Evolutionary conservation across 2,113 vertebrate species (phyloP), one percentile per base, ranked within the genome.

Genomic region (Sprattus sprattus): DNA sequence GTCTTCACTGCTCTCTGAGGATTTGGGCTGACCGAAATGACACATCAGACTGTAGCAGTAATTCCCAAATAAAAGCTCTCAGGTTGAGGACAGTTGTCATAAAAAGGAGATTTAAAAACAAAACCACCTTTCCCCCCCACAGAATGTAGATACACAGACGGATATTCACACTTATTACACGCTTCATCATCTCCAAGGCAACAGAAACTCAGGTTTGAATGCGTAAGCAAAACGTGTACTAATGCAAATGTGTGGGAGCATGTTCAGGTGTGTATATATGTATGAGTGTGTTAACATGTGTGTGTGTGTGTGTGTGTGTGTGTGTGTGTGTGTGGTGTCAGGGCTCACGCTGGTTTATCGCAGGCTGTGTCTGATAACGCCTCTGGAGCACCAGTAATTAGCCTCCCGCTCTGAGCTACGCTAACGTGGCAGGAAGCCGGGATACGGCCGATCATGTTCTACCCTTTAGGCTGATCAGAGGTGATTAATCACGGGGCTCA

Each of bases 101-200:
- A 11, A 39, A 6, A 78, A 32, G 39, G 32, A 3, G 28, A 78
- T 15, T 67, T 3, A 67, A 78, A 15, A 39, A 28, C 9, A 13
- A 16, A 10, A 39, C 71, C 32, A 4, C 32, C 71, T 15, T 22
- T 22, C 28, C 28, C 13, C 67, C 25, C 2, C 71, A 4, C 64
- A 2, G 1, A 20, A 60, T 60, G 64, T 4, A 25, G 64, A 67
- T 22, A 2, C n/a, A 28, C 64, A 28, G n/a, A 78, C 10, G 71
- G 32, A 8, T 6, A 78, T 78, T 39, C 71, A 78, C 71, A 78
- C 28, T 16, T 78, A 15, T 78, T 25, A 82, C 54, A 81, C 67
- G 16, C 45, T 87, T 78, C 49, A 87, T 87, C n/a, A 90, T 90
- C 87, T 88, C 87, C 90, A 89, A 32, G 85, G 91, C 86, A 89